Evolutionary conservation across 2,797 vertebrate species (phyloP).

Genomic region (Varecia variegata): DNA sequence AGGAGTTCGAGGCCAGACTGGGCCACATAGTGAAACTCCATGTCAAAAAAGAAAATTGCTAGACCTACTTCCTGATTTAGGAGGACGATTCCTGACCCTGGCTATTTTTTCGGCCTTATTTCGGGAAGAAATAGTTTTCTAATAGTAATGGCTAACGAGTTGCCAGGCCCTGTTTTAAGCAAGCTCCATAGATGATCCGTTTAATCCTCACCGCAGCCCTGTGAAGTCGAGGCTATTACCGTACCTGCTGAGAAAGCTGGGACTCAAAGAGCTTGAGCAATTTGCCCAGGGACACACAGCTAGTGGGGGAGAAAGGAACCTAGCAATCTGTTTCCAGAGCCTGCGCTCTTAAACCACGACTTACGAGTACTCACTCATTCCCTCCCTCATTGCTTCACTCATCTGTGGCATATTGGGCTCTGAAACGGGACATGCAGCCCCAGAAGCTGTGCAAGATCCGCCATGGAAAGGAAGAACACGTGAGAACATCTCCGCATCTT

Average conservation of each 20-base stretch:
- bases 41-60: neutral
- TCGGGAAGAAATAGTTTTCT: neutral
- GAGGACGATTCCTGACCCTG: neutral
- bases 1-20: neutral
- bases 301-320: neutral
- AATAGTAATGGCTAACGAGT: neutral
- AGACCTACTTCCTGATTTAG: neutral
- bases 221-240: neutral
- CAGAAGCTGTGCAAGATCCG: neutral
- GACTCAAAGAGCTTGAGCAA: neutral
- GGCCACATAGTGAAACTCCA: neutral
- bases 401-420: fast-evolving
- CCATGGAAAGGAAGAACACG: neutral
- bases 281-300: neutral
- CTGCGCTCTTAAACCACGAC: neutral
- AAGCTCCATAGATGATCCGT: neutral
- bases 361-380: fast-evolving
- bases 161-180: neutral
- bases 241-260: neutral
- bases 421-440: neutral
- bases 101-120: neutral
- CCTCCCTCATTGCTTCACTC: neutral
- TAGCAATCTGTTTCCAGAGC: neutral
- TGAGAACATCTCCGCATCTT: neutral
- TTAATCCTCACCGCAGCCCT: neutral